phyloP scores from a whole-genome alignment of 2,797 vertebrate species.

The Gorsachius magnificus region DNA sequence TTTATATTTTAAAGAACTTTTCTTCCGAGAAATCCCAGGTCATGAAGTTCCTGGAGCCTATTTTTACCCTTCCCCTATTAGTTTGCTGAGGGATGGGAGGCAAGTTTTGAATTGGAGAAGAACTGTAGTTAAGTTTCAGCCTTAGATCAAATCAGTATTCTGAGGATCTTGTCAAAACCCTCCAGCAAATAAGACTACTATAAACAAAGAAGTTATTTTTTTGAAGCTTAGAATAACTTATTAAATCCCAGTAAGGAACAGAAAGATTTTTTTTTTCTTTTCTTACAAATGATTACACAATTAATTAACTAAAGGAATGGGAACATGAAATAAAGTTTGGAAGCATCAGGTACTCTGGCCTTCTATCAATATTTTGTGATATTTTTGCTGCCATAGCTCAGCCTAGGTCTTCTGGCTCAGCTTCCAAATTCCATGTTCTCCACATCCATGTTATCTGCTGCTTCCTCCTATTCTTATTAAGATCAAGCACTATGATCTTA shows the following conservation, averaged over 20 bases:
- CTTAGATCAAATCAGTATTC: neutral
- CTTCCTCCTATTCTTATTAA: neutral
- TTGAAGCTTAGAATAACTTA: neutral
- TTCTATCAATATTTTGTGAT: neutral
- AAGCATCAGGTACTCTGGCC: neutral
- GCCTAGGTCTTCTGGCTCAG: neutral
- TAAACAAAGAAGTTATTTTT: neutral
- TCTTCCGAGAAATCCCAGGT: neutral
- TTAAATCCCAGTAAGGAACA: neutral
- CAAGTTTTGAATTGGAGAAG: neutral
- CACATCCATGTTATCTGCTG: neutral
- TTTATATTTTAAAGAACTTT: neutral
- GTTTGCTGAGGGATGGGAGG: neutral
- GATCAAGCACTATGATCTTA: neutral
- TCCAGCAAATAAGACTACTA: neutral
- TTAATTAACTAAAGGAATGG: neutral
- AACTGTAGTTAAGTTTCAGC: neutral
- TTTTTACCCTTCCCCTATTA: neutral
- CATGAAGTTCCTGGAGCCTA: neutral
- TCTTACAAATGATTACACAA: neutral
- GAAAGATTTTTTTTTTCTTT: neutral
- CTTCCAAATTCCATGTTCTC: neutral
- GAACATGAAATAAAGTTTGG: neutral
- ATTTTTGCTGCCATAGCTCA: neutral
- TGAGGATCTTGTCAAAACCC: neutral